Evolutionary conservation across 2,888 invertebrate genomes (phyloP).

Genomic region (Diaperis boleti): DNA sequence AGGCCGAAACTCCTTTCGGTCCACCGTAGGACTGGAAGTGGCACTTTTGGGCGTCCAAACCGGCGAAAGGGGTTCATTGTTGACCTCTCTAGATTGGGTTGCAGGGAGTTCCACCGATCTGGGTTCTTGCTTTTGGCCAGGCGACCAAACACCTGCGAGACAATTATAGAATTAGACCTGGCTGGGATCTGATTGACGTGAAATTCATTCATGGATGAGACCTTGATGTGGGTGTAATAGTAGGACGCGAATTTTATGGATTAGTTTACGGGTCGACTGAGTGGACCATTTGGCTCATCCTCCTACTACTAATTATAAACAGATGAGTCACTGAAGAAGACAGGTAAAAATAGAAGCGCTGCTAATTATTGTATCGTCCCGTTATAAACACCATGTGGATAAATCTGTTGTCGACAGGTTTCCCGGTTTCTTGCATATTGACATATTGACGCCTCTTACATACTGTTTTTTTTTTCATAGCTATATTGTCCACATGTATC

Average conservation of each 20-base stretch:
- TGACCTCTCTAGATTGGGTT: conserved; percentile 54
- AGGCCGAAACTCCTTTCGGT: conserved; percentile 84
- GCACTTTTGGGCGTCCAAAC: conserved; percentile 84
- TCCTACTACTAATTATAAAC: conserved; percentile 40
- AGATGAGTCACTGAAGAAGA: conserved; percentile 32
- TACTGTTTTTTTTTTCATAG: too few relatives aligned
- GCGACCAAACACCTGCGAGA: conserved; percentile 73
- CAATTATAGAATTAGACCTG: neutral
- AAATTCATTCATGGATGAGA: conserved; percentile 7
- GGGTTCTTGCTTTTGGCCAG: conserved; percentile 64
- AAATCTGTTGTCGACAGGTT: conserved; percentile 12
- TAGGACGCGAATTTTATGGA: conserved; percentile 1
- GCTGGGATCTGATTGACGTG: neutral
- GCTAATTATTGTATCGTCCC: conserved; percentile 15
- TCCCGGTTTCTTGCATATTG: too few relatives aligned
- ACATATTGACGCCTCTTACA: too few relatives aligned
- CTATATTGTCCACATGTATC: too few relatives aligned
- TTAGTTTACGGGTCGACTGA: too few relatives aligned
- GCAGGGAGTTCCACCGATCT: neutral
- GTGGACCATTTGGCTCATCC: conserved; percentile 28
- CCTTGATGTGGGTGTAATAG: conserved; percentile 9
- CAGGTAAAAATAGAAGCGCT: conserved; percentile 37
- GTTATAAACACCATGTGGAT: conserved; percentile 23
- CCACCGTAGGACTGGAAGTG: conserved; percentile 78
- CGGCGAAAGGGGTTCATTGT: conserved; percentile 73